A percentile compares a stretch with the other conserved stretches of the same genome.
Evolutionary conservation across 1,140 invertebrate species (phyloP).

Genomic region (Trinorchestia longiramus): DNA sequence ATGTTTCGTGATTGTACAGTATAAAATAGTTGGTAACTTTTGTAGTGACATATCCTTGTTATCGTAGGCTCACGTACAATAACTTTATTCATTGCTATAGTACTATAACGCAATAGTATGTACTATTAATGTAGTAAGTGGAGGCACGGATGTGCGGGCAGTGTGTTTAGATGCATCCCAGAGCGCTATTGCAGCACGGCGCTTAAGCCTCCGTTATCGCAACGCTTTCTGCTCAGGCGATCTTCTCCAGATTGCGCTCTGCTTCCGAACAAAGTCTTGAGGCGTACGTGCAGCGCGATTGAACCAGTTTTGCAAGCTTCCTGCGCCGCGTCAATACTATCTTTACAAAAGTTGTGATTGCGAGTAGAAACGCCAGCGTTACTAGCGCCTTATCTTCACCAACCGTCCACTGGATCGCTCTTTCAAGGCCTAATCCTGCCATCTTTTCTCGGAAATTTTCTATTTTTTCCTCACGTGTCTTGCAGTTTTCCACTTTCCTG

Average conservation of each 20-base stretch:
- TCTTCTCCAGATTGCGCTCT: conserved; percentile 20
- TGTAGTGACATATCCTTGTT: not conserved
- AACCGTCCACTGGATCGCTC: not conserved
- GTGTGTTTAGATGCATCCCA: not conserved
- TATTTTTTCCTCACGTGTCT: not conserved
- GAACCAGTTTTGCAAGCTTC: not conserved
- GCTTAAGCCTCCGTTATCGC: not conserved
- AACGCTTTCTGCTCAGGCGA: conserved; percentile 17
- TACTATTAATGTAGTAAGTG: too few species aligned
- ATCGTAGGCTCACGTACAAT: too few species aligned
- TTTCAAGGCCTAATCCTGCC: not conserved
- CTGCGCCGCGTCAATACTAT: not conserved
- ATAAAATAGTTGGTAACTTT: not conserved
- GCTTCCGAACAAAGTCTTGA: conserved; percentile 13
- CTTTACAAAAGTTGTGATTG: not conserved
- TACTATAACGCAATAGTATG: too few species aligned
- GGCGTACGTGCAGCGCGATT: not conserved
- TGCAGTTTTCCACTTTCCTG: not conserved
- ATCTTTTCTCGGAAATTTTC: not conserved
- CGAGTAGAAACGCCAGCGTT: not conserved
- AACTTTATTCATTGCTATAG: too few species aligned
- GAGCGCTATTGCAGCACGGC: not conserved
- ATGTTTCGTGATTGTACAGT: not conserved
- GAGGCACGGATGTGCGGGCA: not conserved
- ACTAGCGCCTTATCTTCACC: not conserved